Evolutionary conservation across 2,797 vertebrate genomes (phyloP).

Genomic region (Amblyopsis hoosieri): DNA sequence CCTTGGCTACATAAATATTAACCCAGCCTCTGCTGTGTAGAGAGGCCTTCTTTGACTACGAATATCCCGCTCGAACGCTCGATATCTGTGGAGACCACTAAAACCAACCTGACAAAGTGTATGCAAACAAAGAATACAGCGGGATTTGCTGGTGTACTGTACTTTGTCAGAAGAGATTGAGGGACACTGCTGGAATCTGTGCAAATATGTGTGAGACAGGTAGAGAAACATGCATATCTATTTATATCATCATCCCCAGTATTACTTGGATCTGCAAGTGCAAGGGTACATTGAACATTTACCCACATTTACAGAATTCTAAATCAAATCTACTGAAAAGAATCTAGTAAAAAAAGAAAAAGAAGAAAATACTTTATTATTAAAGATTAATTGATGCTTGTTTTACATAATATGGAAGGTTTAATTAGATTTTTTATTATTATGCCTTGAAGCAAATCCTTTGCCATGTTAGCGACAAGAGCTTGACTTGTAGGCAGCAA

Average conservation of each 20-base stretch:
- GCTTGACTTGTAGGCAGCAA: conserved; percentile 41
- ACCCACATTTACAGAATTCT: neutral
- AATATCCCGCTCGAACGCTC: conserved; percentile 53
- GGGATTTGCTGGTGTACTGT: conserved; percentile 40
- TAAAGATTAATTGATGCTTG: neutral
- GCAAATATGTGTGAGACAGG: conserved; percentile 41
- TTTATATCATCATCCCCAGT: conserved; percentile 16
- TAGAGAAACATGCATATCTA: neutral
- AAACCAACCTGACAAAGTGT: conserved; percentile 62
- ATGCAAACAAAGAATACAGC: conserved; percentile 46
- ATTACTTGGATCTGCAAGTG: conserved; percentile 4
- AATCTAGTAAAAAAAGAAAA: too few relatives aligned
- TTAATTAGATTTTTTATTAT: conserved; percentile 44
- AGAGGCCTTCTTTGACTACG: conserved; percentile 70
- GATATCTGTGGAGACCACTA: conserved; percentile 66
- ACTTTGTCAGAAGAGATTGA: conserved; percentile 43
- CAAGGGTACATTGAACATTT: conserved; percentile 47
- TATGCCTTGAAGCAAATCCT: conserved; percentile 57
- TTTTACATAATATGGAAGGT: conserved; percentile 5
- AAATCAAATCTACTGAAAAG: neutral
- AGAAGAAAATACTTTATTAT: conserved; percentile 5
- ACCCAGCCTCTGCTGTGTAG: conserved; percentile 59
- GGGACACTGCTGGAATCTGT: conserved; percentile 28
- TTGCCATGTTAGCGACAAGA: conserved; percentile 30
- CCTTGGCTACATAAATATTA: conserved; percentile 78